Evolutionary conservation across 1,140 invertebrate species (phyloP).

Genomic region (Frieseomelitta varia): DNA sequence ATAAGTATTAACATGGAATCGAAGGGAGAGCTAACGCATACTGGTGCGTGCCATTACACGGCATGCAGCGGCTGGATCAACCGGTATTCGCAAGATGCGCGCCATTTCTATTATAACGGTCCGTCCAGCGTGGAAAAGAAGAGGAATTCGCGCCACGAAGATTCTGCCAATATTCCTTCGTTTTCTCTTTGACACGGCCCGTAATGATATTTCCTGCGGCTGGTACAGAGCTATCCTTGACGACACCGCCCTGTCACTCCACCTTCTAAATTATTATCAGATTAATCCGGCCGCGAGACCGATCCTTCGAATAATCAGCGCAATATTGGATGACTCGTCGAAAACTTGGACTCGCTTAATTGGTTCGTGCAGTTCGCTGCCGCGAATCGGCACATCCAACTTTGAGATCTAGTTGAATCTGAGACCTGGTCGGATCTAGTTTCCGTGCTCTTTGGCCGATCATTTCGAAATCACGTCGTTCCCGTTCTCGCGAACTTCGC

Average conservation of each 20-base stretch:
- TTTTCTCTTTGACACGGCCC: neutral
- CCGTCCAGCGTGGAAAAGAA: conserved; percentile 39
- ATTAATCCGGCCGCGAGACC: neutral
- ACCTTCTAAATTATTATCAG: neutral
- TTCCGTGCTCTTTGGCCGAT: neutral
- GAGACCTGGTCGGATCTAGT: neutral
- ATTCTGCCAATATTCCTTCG: neutral
- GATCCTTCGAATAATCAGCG: neutral
- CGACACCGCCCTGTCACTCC: too few species aligned
- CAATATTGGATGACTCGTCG: neutral
- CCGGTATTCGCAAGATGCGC: conserved; percentile 17
- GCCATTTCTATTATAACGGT: conserved; percentile 62
- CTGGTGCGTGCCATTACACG: neutral
- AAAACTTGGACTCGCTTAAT: conserved; percentile 8
- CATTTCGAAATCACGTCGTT: neutral
- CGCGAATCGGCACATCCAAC: neutral
- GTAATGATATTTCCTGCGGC: neutral
- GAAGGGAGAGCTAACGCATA: conserved; percentile 11
- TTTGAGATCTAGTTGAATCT: neutral
- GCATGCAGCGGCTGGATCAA: conserved; percentile 19
- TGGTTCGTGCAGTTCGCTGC: neutral
- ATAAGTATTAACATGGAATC: conserved; percentile 17
- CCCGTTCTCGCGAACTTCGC: neutral
- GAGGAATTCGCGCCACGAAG: conserved; percentile 28
- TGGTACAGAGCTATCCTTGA: too few species aligned